Base-by-base conservation (phyloP, 2,888 invertebrate genomes). In the Cheilosia vernalis region DNA sequence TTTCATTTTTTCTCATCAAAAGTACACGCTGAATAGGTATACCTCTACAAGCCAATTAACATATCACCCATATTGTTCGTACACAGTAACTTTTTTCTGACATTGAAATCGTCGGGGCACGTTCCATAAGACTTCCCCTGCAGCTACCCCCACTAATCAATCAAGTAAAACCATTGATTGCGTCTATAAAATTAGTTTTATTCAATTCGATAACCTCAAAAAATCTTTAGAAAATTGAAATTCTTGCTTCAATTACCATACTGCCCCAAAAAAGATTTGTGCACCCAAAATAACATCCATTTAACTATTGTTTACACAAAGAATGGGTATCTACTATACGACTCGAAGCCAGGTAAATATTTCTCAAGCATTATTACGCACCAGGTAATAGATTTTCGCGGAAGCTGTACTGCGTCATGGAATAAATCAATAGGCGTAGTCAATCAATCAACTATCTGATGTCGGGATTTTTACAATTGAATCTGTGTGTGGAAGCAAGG, bases 361-460 rank as follows among this genome's bases (percentile, higher is more conserved):
- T 72, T 67, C 37, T 37, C 17, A 21, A 17, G 47, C n/a, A 40
- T 61, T 21, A 73, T 58, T 79, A 53, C 49, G 61, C 66, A 27
- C 24, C 42, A 42, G 51, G 33, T 72, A 44, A 83, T 55, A 47
- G 66, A 47, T 67, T 76, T 66, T 72, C 40, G 79, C 73, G 73
- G 67, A 73, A 79, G 67, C 79, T 63, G n/a, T 37, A 56, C 63
- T 83, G 78, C 83, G 83, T 78, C 83, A 72, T 67, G 44, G 21
- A 55, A 67, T 55, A 73, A 73, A 49, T 69, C 73, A 67, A 73
- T 58, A 73, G 78, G 83, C 83, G 78, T 78, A 83, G 72, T 67
- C 55, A 72, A 78, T 83, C 83, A 78, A 83, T 78, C 78, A 83
- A 17, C 67, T 37, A 73, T 67, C 56, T 66, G 67, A 72, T 53